Evolutionary conservation across 2,797 vertebrate species (phyloP).

Genomic region (Centropyge bicolor): DNA sequence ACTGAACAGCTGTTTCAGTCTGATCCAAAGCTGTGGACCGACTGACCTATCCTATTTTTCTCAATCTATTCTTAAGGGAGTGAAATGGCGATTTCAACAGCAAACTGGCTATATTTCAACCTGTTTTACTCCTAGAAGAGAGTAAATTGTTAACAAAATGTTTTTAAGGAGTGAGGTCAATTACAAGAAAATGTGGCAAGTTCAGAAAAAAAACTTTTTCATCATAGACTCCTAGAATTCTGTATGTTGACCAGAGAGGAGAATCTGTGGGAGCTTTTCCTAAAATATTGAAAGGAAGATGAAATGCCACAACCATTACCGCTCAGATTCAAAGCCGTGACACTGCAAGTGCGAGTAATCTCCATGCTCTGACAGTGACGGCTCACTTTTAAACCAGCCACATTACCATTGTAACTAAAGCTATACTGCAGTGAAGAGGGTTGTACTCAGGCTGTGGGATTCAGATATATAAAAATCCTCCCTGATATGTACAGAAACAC

Average conservation of each 20-base stretch:
- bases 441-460: conserved; percentile 12
- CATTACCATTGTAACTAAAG: neutral
- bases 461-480: conserved; percentile 22
- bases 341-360: neutral
- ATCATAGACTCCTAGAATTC: neutral
- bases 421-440: neutral
- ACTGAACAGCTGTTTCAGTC: neutral
- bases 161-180: neutral
- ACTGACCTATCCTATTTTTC: neutral
- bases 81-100: neutral
- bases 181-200: neutral
- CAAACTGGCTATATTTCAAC: neutral
- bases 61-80: too few species aligned
- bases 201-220: neutral
- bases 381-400: conserved; percentile 8
- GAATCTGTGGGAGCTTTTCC: neutral
- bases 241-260: neutral
- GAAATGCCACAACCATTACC: conserved; percentile 2
- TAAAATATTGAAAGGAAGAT: conserved; percentile 3
- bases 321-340: neutral
- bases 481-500: conserved; percentile 29
- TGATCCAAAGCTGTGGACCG: neutral
- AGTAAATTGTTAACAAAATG: neutral
- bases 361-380: conserved; percentile 5
- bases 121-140: neutral